Base-by-base conservation (phyloP, 2,888 invertebrate genomes). In the Synergus gifuensis region DNA sequence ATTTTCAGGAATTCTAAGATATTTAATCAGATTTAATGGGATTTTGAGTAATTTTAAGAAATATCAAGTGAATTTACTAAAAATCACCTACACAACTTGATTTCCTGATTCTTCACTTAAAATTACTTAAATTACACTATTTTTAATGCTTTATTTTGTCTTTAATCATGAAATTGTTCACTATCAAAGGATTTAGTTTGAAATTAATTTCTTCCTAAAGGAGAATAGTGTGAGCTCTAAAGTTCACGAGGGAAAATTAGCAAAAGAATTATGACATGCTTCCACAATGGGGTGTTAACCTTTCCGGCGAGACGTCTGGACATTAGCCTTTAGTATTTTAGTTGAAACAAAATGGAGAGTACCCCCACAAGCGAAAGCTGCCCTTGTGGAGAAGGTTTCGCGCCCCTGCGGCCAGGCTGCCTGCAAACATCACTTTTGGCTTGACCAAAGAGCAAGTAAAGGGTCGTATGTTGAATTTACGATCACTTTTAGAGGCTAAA, bases 401-500 rank as follows among this genome's bases (percentile, higher is more conserved):
- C 67, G 4, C 67, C 81, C 80, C 79, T 84, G 78, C 28, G 77
- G 54, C 18, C 54, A 76, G 54, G 16, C 79, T 36, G 54, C 78
- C 76, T 81, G 84, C 85, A 87, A 87, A 87, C 84, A 85, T 84
- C 87, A 84, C 83, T 86, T 87, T 44, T 83, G 79, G 73, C 82
- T 81, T 81, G 83, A 83, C 81, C 78, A 81, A 83, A 69, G 77
- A 84, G 73, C 79, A 82, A 78, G 83, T 77, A 78, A 62, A 62
- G 78, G 82, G 85, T 85, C 84, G 87, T 89, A 86, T 69, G 76
- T 18, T 76, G 78, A 79, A 89, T 89, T 89, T 89, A 89, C 85
- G 87, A 82, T 69, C 84, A 80, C 83, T 85, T 87, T 83, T 82
- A 79, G 82, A 81, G 76, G 81, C 85, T 85, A 79, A 87, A 84